Base-by-base conservation (phyloP, 2,113 vertebrate genomes). In the Amia ocellicauda region DNA sequence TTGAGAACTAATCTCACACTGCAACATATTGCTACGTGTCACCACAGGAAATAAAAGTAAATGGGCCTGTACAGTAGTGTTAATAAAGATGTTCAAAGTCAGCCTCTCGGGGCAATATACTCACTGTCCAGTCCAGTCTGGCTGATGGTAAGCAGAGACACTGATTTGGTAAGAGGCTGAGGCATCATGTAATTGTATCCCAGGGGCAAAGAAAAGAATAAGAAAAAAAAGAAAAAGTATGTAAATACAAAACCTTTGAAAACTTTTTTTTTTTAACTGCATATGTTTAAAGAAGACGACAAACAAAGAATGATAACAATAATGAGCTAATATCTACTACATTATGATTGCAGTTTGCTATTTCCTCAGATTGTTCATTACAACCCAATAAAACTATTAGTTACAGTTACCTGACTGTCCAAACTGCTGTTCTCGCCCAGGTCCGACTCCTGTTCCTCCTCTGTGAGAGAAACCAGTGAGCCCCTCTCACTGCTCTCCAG, bases 121-220 rank as follows among this genome's bases (percentile, higher is more conserved):
- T 93, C 78, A 99, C 97, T 88, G 71, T 99, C 96, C 3, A 86
- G 74, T 72, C 89, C 89, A 70, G 91, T 85, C 66, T 96, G 93
- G 85, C 85, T 91, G 81, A 99, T 97, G 63, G 94, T 83, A 66
- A 95, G 85, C 75, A 98, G 89, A 13, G 94, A 99, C 67, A 97
- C 83, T n/a, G 94, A 96, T 81, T 98, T 96, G 55, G 90, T 95
- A 79, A 99, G 82, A 0, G 91, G 91, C 72, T 94, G 90, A 68
- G 84, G 84, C 73, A 91, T 83, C 20, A 86, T 83, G 70, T 90
- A 89, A 83, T 79, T 90, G 82, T 89, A 79, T 45, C 80, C 64
- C 52, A 84, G 0, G 84, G 83, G 2, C 73, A 81, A 66, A 76
- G 79, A 26, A 56, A 16, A 56, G 13, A 20, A 19, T 17, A 50